Evolutionary conservation across 2,797 vertebrate species (phyloP).

Genomic region (Scolopax bukidnonensis): DNA sequence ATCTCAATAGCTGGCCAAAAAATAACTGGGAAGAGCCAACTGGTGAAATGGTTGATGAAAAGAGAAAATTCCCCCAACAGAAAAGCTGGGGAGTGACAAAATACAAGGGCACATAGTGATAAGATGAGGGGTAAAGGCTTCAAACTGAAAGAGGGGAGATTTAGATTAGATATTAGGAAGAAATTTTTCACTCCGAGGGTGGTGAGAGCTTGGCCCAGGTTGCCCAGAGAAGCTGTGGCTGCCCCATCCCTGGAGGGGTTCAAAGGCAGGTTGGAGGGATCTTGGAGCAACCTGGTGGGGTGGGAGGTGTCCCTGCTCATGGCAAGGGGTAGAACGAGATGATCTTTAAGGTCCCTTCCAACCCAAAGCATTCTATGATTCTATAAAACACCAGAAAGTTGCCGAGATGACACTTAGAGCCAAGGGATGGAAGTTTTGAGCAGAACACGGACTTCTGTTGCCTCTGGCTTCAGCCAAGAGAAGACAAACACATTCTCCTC

Average conservation of each 20-base stretch:
- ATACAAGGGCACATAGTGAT: background rate
- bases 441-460: rapidly evolving
- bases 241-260: background rate
- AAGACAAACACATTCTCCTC: background rate
- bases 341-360: background rate
- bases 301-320: background rate
- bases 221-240: background rate
- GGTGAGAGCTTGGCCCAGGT: background rate
- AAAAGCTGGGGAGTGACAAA: background rate
- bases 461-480: background rate
- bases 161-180: background rate
- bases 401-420: background rate
- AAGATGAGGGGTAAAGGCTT: background rate
- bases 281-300: background rate
- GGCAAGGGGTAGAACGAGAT: background rate
- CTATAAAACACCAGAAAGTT: background rate
- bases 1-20: background rate
- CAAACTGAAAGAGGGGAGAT: background rate
- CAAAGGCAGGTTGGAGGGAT: background rate
- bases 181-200: background rate
- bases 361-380: background rate
- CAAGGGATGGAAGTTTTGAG: background rate
- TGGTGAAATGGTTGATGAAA: background rate
- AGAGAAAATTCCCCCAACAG: background rate
- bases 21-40: background rate